phyloP scores from a whole-genome alignment of 2,797 vertebrate genomes.

The Sebastes matsubarae region DNA sequence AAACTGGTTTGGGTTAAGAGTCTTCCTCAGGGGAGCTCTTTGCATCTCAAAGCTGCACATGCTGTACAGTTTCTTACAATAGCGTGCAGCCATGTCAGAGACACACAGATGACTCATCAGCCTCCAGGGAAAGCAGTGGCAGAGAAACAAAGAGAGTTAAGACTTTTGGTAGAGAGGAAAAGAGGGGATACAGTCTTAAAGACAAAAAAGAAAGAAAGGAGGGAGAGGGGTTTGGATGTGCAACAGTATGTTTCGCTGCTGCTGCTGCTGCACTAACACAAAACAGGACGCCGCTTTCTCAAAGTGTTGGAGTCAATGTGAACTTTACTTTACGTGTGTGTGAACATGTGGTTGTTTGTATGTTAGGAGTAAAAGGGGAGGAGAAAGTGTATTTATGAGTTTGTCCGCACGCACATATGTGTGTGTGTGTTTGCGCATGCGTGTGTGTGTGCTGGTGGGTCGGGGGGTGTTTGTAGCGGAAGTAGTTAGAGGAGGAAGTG shows the following conservation, averaged over 20 bases:
- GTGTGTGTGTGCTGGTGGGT: neutral
- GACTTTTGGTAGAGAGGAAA: constrained; percentile 15
- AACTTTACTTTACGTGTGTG: constrained; percentile 28
- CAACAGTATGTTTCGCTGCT: constrained; percentile 44
- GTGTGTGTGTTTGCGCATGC: neutral
- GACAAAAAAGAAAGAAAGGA: constrained; percentile 12
- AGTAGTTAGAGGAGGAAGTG: constrained; percentile 63
- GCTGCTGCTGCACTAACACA: constrained; percentile 58
- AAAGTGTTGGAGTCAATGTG: constrained; percentile 13
- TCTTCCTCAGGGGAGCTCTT: constrained; percentile 45
- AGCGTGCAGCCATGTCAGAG: constrained; percentile 64
- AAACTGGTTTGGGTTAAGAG: constrained; percentile 45
- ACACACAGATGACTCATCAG: constrained; percentile 70
- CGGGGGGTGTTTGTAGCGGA: constrained; percentile 14
- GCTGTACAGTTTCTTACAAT: constrained; percentile 40
- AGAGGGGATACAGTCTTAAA: neutral
- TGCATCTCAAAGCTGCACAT: constrained; percentile 36
- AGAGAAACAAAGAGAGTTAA: constrained; percentile 48
- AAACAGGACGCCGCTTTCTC: constrained; percentile 60
- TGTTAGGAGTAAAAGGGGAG: constrained; percentile 22
- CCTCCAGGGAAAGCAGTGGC: constrained; percentile 55
- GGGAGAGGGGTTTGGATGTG: constrained; percentile 45
- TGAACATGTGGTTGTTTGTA: constrained; percentile 56
- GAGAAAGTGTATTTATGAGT: constrained; percentile 26
- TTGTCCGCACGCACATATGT: neutral